Evolutionary conservation across 2,797 vertebrate species (phyloP).

Genomic region (Arnoldichthys spilopterus): DNA sequence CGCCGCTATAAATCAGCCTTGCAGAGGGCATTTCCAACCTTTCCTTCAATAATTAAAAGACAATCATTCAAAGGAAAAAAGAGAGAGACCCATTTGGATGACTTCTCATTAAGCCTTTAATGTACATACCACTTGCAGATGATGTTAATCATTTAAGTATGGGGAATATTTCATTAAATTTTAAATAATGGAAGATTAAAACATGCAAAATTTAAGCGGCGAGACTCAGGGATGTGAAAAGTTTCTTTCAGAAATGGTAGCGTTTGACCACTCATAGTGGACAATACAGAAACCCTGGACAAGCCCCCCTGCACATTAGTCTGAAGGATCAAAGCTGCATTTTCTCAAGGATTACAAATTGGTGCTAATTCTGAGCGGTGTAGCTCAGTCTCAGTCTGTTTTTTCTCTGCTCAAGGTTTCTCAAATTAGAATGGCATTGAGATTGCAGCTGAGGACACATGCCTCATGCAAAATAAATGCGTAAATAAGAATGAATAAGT

Average conservation of each 20-base stretch:
- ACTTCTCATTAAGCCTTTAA: slow-evolving; percentile 39
- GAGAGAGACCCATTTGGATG: slow-evolving; percentile 17
- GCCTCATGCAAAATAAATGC: slow-evolving; percentile 36
- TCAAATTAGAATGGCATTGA: slow-evolving; percentile 24
- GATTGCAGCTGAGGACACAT: slow-evolving; percentile 12
- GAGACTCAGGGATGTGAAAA: slow-evolving; percentile 13
- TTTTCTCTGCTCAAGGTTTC: slow-evolving; percentile 8
- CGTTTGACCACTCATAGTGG: background rate
- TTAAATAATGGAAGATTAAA: slow-evolving; percentile 48
- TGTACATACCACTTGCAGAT: slow-evolving; percentile 38
- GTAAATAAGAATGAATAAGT: slow-evolving; percentile 29
- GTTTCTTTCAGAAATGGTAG: slow-evolving; percentile 2
- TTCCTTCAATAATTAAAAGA: slow-evolving; percentile 46
- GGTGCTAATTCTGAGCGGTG: slow-evolving; percentile 4
- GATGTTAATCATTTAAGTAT: slow-evolving; percentile 32
- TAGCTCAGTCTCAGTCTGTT: background rate
- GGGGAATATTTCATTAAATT: slow-evolving; percentile 45
- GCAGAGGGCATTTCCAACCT: slow-evolving; percentile 16
- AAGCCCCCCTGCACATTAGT: background rate
- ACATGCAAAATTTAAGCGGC: slow-evolving; percentile 42
- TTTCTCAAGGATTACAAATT: background rate
- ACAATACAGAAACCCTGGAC: background rate
- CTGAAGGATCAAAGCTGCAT: slow-evolving; percentile 20
- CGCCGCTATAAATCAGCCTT: slow-evolving; percentile 1
- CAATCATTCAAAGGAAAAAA: slow-evolving; percentile 29